These are phyloP conservation scores for Fundulus diaphanus DNA, from an alignment of 2,797 vertebrate genomes.

Conservation along the genomic window DNA sequence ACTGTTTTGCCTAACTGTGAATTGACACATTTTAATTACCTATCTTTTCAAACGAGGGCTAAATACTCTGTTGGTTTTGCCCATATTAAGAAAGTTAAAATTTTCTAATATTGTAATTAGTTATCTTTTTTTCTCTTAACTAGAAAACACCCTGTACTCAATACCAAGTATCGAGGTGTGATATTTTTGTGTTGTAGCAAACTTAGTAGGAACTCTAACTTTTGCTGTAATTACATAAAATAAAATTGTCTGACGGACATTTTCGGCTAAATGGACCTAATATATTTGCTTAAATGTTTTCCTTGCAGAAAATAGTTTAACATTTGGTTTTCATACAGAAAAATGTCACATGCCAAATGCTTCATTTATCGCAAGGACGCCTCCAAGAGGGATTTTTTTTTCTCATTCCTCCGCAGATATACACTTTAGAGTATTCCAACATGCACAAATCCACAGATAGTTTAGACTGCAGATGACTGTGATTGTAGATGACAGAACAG, in stretches of 20 bases:
- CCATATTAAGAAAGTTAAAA: too few relatives aligned
- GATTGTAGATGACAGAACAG: slow-evolving; percentile 39
- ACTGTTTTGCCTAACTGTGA: too few relatives aligned
- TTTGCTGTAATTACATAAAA: neutral
- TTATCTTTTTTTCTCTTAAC: too few relatives aligned
- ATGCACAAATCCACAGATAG: slow-evolving; percentile 19
- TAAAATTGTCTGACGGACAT: neutral
- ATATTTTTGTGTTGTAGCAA: too few relatives aligned
- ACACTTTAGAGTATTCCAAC: slow-evolving; percentile 33
- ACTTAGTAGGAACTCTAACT: neutral
- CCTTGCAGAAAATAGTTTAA: slow-evolving; percentile 19
- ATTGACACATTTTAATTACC: too few relatives aligned
- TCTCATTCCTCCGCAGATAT: slow-evolving; percentile 34
- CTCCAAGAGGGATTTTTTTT: slow-evolving; percentile 35
- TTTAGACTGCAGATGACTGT: slow-evolving; percentile 25
- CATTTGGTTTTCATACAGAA: slow-evolving; percentile 29
- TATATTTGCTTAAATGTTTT: slow-evolving; percentile 31
- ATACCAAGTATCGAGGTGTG: too few relatives aligned
- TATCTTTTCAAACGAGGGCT: too few relatives aligned
- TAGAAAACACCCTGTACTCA: too few relatives aligned
- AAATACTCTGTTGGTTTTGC: too few relatives aligned
- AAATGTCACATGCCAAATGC: slow-evolving; percentile 18
- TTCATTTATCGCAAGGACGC: slow-evolving; percentile 21
- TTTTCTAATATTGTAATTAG: too few relatives aligned
- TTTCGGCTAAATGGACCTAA: slow-evolving; percentile 32